Base-by-base conservation (phyloP, 2,113 vertebrate genomes). In the Anseranas semipalmata region DNA sequence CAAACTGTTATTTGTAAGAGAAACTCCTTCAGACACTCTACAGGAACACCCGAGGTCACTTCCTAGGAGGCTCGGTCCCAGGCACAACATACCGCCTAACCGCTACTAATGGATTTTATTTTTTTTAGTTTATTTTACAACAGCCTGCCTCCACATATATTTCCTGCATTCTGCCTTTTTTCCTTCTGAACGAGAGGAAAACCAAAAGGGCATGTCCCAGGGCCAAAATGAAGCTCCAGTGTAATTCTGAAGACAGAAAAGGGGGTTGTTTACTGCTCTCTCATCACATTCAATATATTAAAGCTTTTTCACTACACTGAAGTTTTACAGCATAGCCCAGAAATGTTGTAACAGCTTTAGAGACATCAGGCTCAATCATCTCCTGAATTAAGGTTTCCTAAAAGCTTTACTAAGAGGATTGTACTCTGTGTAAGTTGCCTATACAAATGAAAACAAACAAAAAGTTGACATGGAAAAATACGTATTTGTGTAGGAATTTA, bases 401-500 rank as follows among this genome's bases (percentile, higher is more conserved):
- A 91, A 75, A 96, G 77, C 92, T 90, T 95, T 67, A 50, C 86
- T 96, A 97, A 96, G 96, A 95, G 83, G 94, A 96, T 91, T 96
- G 89, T 43, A 58, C 67, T 58, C 41, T 4, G 5, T 77, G 58
- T 87, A 92, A 95, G 75, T 96, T 87, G 78, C 24, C 94, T 39
- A 90, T 67, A 90, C 55, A 95, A 92, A 95, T 92, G 58, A 93
- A 66, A 92, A 79, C 43, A 30, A 37, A 56, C 10, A 67, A 75
- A 37, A 68, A 62, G 73, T 4, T 75, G 27, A 77, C 46, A 33
- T 48, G 27, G 21, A 60, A 94, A 78, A 90, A 65, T 24, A 43
- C 1, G n/a, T 33, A 22, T 60, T 85, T 70, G 8, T 53, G 21
- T 11, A 79, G 28, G 35, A 83, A 68, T 84, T 87, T 59, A 60